phyloP scores from a whole-genome alignment of 1,140 invertebrate genomes.

The Amyelois transitella region DNA sequence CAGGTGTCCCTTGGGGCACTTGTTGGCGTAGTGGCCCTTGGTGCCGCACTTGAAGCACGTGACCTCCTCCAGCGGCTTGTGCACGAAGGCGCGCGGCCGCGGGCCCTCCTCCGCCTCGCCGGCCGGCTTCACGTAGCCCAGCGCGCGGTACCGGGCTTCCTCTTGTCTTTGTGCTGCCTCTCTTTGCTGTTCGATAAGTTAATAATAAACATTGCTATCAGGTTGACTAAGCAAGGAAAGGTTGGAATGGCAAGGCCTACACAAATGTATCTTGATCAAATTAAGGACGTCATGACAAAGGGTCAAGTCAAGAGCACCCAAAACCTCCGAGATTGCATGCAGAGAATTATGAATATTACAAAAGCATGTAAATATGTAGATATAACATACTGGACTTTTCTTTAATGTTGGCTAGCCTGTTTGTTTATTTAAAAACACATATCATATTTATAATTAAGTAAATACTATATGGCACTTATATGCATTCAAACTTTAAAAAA shows the following conservation, averaged over 20 bases:
- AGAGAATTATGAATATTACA: too few species aligned
- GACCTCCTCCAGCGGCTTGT: slow-evolving; percentile 92
- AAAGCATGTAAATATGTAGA: slow-evolving; percentile 1
- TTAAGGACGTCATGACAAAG: too few species aligned
- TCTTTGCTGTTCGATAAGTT: slow-evolving; percentile 50
- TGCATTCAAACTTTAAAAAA: too few species aligned
- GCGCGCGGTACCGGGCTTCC: slow-evolving; percentile 63
- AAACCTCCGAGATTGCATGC: too few species aligned
- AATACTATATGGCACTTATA: too few species aligned
- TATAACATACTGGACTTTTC: slow-evolving; percentile 8
- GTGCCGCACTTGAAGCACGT: slow-evolving; percentile 98
- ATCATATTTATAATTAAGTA: too few species aligned
- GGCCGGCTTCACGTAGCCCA: slow-evolving; percentile 64
- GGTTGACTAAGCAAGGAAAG: too few species aligned
- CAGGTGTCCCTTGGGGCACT: slow-evolving; percentile 97
- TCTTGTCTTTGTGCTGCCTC: slow-evolving; percentile 71
- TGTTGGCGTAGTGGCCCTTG: slow-evolving; percentile 99
- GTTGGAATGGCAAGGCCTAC: too few species aligned
- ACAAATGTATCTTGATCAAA: too few species aligned
- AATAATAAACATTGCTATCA: not conserved
- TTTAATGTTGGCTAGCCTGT: too few species aligned
- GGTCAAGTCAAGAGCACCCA: too few species aligned
- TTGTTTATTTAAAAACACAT: too few species aligned
- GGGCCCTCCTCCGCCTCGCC: slow-evolving; percentile 41
- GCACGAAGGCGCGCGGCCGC: slow-evolving; percentile 44